These are phyloP conservation scores for Rhea pennata DNA, from an alignment of 2,113 vertebrate genomes.

Conservation along the genomic window DNA sequence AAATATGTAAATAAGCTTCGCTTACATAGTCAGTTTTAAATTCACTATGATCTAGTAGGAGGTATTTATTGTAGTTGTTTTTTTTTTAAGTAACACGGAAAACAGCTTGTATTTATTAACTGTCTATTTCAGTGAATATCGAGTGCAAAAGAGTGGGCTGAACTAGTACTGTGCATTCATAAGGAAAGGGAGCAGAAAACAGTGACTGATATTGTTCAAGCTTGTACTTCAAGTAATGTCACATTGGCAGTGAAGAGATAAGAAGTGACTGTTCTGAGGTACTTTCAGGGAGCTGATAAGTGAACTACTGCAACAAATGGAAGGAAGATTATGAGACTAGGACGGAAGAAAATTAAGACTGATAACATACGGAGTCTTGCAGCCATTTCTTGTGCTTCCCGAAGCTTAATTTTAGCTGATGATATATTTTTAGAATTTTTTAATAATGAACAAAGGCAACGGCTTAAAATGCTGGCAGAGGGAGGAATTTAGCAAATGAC, in stretches of 20 bases:
- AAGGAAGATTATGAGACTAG: slow-evolving; percentile 11
- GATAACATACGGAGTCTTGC: slow-evolving; percentile 3
- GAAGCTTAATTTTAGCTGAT: slow-evolving; percentile 17
- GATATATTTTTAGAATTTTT: slow-evolving; percentile 4
- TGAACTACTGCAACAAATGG: slow-evolving; percentile 9
- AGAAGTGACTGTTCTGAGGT: background rate
- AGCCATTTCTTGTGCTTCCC: slow-evolving; percentile 6
- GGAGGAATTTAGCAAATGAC: background rate
- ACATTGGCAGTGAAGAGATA: slow-evolving; percentile 5
- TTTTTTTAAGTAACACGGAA: background rate
- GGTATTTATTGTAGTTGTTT: background rate
- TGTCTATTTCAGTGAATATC: background rate
- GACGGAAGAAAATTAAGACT: slow-evolving; percentile 13
- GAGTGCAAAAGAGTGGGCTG: background rate
- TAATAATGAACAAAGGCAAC: slow-evolving; percentile 17
- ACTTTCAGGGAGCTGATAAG: slow-evolving; percentile 3
- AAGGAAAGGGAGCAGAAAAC: background rate
- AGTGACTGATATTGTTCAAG: background rate
- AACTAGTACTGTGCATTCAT: background rate
- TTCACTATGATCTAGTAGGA: background rate
- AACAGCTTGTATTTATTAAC: slow-evolving; percentile 23
- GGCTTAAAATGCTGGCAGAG: slow-evolving; percentile 18
- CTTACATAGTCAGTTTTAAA: background rate
- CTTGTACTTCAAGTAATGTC: background rate
- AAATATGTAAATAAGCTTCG: background rate